Evolutionary conservation across 2,888 invertebrate species (phyloP), one percentile per base, ranked within the genome.

Genomic region (Lysandra bellargus): DNA sequence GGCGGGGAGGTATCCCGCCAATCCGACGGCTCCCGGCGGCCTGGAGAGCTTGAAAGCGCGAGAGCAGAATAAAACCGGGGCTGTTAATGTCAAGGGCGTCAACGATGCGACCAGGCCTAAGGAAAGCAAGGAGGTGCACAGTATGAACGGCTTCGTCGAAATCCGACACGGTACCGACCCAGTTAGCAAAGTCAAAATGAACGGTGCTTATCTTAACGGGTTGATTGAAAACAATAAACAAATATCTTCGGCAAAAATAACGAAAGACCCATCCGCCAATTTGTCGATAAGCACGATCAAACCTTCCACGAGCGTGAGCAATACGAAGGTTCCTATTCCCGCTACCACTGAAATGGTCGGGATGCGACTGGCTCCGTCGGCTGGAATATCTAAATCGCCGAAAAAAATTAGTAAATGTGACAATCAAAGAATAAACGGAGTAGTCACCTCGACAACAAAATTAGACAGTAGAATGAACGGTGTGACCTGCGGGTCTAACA

Each of bases 381-480:
- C 87, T 14, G 86, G 88, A 49, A 84, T 85, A 75, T 86, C 82
- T 82, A 87, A 88, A 79, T 86, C 88, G 30, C 86, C 88, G 49
- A 92, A 90, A 83, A 93, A 91, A 83, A 79, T 83, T 23, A 80
- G 85, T 17, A 93, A 91, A 85, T 82, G 86, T 1, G 92, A 92
- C 79, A 84, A 86, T 14, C 83, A 85, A 33, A 90, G 87, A 87
- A 84, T 88, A 76, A 92, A 92, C 75, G 91, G 91, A 78, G 85
- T 92, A 23, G 93, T 93, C 49, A 93, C 92, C 79, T 93, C 94
- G 57, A 93, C 93, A 37, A 94, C 94, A 23, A 94, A 92, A 86
- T 83, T 94, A 82, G 94, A 94, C 83, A 92, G 90, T 82, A 89
- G 89, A 85, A 94, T 94, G 92, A 93, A 94, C 82, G 92, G 93